Evolutionary conservation across 2,797 vertebrate genomes (phyloP).

Genomic region (Poeciliopsis paucimaculata): DNA sequence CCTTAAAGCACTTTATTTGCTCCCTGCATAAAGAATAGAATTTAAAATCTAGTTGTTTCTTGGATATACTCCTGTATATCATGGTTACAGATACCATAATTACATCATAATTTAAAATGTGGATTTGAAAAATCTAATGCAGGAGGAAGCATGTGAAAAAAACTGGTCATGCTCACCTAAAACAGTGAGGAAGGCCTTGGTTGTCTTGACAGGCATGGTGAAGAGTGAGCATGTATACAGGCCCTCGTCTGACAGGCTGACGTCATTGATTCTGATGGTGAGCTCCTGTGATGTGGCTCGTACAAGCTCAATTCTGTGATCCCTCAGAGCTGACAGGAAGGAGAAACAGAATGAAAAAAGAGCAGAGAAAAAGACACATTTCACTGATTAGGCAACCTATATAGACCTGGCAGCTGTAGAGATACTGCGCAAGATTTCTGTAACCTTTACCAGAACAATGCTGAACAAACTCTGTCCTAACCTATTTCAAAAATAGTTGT

Average conservation of each 20-base stretch:
- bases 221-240: conserved; percentile 99
- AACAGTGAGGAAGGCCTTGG: conserved; percentile 97
- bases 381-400: conserved; percentile 14
- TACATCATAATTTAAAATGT: conserved; percentile 14
- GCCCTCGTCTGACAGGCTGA: conserved; percentile 94
- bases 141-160: conserved; percentile 15
- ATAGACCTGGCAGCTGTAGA: conserved; percentile 18
- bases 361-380: conserved; percentile 11
- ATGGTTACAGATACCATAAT: not conserved
- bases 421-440: conserved; percentile 14
- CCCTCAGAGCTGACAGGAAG: conserved; percentile 86
- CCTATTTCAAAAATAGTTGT: conserved; percentile 39
- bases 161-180: conserved; percentile 85
- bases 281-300: conserved; percentile 94
- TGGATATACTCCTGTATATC: not conserved
- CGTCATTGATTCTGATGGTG: conserved; percentile 95
- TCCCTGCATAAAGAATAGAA: not conserved
- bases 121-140: conserved; percentile 11
- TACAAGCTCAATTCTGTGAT: conserved; percentile 96
- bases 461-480: not conserved
- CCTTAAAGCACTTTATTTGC: not conserved
- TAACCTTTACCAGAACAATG: conserved; percentile 38
- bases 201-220: conserved; percentile 98
- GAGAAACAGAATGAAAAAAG: conserved; percentile 13
- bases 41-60: not conserved